Conservation (phyloP, 2,113 vertebrate genomes). For the Anser cygnoides region DNA sequence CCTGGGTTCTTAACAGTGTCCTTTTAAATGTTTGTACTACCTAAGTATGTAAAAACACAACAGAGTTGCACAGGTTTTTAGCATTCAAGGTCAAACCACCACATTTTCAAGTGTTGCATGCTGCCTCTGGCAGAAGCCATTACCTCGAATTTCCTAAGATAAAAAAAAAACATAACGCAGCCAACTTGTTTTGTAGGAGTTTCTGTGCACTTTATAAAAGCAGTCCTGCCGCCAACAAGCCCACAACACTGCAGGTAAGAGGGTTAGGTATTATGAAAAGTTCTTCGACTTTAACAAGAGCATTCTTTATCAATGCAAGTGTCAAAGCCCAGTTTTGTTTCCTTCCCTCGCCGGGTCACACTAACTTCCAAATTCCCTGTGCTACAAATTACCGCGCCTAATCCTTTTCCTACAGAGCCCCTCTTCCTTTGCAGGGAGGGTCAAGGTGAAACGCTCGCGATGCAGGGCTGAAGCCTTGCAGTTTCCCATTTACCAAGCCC, state of each 20-base stretch:
- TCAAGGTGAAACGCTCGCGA: constrained; percentile 71
- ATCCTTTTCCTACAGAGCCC: neutral
- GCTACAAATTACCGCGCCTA: constrained; percentile 46
- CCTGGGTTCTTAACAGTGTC: neutral
- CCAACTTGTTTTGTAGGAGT: neutral
- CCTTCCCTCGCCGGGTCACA: neutral
- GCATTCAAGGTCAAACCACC: constrained; percentile 13
- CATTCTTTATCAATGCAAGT: constrained; percentile 29
- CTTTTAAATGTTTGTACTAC: neutral
- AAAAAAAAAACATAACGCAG: constrained; percentile 31
- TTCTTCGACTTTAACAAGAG: neutral
- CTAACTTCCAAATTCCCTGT: neutral
- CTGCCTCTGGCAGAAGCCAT: constrained; percentile 47
- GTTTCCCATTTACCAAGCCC: constrained; percentile 66
- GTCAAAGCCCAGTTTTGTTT: constrained; percentile 15
- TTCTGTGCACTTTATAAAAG: neutral
- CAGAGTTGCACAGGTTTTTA: neutral
- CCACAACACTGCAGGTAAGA: neutral
- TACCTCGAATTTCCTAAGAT: constrained; percentile 33
- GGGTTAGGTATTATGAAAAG: neutral
- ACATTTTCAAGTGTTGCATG: neutral
- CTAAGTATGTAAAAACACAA: neutral
- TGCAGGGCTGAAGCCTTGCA: constrained; percentile 24
- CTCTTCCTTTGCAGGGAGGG: neutral
- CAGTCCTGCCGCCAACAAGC: neutral